These are phyloP conservation scores for Anolis sagrei DNA, from an alignment of 2,113 vertebrate species.

Conservation along the genomic window DNA sequence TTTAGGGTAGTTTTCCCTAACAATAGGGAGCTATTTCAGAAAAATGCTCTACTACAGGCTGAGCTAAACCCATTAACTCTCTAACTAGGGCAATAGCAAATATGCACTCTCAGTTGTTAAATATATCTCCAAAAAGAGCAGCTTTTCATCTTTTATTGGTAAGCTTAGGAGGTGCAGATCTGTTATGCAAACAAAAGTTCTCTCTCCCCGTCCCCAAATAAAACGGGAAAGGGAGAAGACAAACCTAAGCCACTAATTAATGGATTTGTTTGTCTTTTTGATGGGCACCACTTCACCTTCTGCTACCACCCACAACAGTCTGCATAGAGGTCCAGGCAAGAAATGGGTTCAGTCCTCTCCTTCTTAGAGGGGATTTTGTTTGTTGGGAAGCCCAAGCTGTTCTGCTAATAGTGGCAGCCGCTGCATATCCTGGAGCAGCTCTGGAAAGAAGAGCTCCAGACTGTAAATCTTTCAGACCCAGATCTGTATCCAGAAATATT, in stretches of 20 bases:
- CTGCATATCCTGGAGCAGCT: neutral
- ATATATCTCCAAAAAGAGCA: constrained; percentile 14
- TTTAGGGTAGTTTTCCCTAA: too few species aligned
- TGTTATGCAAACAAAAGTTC: neutral
- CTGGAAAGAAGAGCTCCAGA: neutral
- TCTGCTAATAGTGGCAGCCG: neutral
- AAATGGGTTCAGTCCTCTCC: neutral
- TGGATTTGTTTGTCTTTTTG: neutral
- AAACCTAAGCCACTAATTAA: neutral
- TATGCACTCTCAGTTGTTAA: constrained; percentile 45
- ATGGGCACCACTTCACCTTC: neutral
- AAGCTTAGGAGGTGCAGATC: constrained; percentile 8
- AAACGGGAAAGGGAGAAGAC: constrained; percentile 8
- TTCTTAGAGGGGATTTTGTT: constrained; percentile 15
- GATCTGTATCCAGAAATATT: neutral
- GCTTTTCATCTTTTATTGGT: constrained; percentile 43
- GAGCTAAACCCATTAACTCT: neutral
- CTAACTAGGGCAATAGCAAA: neutral
- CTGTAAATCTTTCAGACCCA: neutral
- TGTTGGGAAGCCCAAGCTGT: constrained; percentile 5
- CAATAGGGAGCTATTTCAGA: neutral
- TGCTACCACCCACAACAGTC: neutral
- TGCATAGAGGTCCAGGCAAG: neutral
- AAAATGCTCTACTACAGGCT: neutral
- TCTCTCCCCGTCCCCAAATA: constrained; percentile 17